Percentiles rank a stretch among this genome's conserved stretches.
These are phyloP conservation scores for Bombus polaris DNA, from an alignment of 1,140 invertebrate species.

Conservation along the genomic window DNA sequence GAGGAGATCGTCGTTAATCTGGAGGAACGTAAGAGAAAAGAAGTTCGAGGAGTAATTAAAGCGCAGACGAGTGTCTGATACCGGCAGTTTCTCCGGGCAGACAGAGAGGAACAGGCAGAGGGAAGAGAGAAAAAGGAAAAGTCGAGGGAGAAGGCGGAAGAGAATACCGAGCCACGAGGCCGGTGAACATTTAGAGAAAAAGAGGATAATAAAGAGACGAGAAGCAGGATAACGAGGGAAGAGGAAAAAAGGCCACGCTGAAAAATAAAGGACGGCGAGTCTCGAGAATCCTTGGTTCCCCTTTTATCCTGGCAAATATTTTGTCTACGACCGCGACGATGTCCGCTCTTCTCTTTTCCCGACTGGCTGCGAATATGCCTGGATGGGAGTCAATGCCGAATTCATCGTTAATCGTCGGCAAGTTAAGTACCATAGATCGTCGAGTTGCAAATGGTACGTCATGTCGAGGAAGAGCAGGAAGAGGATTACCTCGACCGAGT, in stretches of 20 bases:
- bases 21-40: constrained; percentile 50
- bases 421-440: constrained; percentile 42
- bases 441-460: neutral
- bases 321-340: constrained; percentile 33
- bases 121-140: neutral
- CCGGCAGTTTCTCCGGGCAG: constrained; percentile 27
- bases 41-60: constrained; percentile 68
- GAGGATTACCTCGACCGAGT: no score
- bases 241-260: neutral
- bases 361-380: neutral
- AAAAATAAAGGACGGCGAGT: neutral
- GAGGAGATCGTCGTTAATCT: constrained; percentile 65
- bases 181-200: constrained; percentile 14
- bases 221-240: constrained; percentile 25
- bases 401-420: constrained; percentile 60
- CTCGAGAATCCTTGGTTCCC: neutral
- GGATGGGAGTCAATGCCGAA: constrained; percentile 12
- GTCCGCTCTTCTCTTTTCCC: neutral
- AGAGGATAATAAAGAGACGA: neutral
- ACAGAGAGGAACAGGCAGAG: neutral
- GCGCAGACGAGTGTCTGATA: constrained; percentile 63
- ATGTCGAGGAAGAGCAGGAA: neutral
- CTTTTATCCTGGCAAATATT: constrained; percentile 37
- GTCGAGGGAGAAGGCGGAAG: neutral
- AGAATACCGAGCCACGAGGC: neutral